Evolutionary conservation across 2,797 vertebrate species (phyloP).

Genomic region (Chloroceryle inda): DNA sequence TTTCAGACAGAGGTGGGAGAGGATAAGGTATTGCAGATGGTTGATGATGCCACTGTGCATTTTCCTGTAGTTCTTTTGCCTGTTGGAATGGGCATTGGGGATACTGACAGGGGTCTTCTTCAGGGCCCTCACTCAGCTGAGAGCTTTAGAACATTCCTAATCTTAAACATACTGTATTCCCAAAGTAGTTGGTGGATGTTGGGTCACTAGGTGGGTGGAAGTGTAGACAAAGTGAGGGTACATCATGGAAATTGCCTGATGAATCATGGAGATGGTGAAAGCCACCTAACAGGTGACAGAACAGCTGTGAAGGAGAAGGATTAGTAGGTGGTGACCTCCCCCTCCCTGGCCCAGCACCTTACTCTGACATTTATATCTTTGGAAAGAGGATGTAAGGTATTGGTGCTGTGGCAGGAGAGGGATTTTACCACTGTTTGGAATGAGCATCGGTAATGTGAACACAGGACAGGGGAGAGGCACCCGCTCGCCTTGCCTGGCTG

Average conservation of each 20-base stretch:
- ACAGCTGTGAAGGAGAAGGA: neutral
- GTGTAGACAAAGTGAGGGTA: rapidly evolving
- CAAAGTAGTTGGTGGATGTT: neutral
- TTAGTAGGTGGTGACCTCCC: neutral
- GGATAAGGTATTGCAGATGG: rapidly evolving
- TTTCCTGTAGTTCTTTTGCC: neutral
- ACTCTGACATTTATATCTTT: neutral
- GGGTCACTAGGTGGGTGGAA: neutral
- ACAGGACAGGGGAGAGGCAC: neutral
- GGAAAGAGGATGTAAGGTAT: neutral
- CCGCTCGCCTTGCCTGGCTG: neutral
- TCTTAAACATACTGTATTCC: neutral
- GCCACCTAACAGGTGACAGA: neutral
- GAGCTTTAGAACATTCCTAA: neutral
- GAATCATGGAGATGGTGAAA: neutral
- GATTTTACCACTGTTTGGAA: neutral
- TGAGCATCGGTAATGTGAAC: neutral
- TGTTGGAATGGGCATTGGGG: neutral
- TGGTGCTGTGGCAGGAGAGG: neutral
- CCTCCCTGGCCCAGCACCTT: neutral
- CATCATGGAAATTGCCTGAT: neutral
- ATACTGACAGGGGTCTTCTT: rapidly evolving
- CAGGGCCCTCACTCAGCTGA: neutral
- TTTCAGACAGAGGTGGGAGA: neutral
- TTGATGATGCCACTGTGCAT: neutral